phyloP scores from a whole-genome alignment of 2,113 vertebrate genomes.

The Dicerorhinus sumatrensis region DNA sequence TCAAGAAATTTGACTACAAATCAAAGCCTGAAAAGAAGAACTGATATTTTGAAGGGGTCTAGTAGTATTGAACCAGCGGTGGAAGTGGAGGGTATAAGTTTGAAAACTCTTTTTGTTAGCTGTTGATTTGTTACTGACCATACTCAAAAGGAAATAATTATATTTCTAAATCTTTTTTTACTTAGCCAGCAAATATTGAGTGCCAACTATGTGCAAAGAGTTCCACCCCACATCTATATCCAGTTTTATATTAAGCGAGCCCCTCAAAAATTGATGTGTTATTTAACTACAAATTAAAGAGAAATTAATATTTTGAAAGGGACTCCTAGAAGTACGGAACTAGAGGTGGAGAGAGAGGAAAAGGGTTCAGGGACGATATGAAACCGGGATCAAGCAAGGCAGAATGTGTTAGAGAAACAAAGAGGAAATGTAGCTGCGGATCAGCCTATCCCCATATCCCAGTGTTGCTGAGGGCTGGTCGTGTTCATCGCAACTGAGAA shows the following conservation, averaged over 20 bases:
- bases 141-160: conserved; percentile 13
- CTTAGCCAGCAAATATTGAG: background rate
- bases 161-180: conserved; percentile 44
- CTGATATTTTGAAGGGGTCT: background rate
- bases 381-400: background rate
- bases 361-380: background rate
- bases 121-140: conserved; percentile 21
- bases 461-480: background rate
- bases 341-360: background rate
- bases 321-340: background rate
- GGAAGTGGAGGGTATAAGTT: background rate
- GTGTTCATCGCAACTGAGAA: background rate
- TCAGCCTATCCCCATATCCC: background rate
- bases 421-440: background rate
- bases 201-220: background rate
- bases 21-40: background rate
- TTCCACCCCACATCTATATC: background rate
- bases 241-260: background rate
- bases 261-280: background rate
- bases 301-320: background rate
- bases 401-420: background rate
- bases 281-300: conserved; percentile 42
- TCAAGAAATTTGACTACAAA: conserved; percentile 39
- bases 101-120: conserved; percentile 40
- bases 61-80: background rate